phyloP scores from a whole-genome alignment of 2,113 vertebrate species.

The Phocoena phocoena region DNA sequence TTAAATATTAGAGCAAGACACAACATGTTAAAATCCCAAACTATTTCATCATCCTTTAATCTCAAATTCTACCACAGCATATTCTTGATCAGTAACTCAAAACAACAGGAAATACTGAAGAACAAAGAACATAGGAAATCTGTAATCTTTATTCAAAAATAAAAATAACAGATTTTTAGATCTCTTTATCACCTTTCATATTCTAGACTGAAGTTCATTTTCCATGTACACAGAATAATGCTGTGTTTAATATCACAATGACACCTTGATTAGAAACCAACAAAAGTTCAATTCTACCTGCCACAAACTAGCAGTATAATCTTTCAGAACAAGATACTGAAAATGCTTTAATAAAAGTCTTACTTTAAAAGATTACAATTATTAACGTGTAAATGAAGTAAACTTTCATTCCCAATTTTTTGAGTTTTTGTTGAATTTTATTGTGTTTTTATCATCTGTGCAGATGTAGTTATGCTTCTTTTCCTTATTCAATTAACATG shows the following conservation, averaged over 20 bases:
- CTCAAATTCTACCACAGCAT: not conserved
- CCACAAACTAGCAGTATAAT: not conserved
- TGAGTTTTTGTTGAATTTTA: not conserved
- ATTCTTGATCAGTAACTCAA: not conserved
- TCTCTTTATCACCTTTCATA: not conserved
- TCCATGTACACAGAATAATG: not conserved
- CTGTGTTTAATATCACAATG: not conserved
- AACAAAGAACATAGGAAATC: not conserved
- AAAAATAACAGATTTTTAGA: not conserved
- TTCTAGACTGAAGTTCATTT: not conserved
- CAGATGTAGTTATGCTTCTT: not conserved
- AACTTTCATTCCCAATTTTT: not conserved
- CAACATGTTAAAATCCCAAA: not conserved
- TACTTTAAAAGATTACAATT: not conserved
- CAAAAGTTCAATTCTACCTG: not conserved
- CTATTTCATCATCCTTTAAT: not conserved
- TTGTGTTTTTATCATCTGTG: not conserved
- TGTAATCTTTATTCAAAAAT: conserved; percentile 37
- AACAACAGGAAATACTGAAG: not conserved
- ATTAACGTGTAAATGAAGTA: not conserved
- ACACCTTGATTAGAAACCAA: not conserved
- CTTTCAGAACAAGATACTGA: not conserved
- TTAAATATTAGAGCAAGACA: not conserved
- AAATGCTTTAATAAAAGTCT: not conserved
- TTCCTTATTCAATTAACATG: not conserved